Evolutionary conservation across 2,113 vertebrate species (phyloP).

Genomic region (Burhinus bistriatus): DNA sequence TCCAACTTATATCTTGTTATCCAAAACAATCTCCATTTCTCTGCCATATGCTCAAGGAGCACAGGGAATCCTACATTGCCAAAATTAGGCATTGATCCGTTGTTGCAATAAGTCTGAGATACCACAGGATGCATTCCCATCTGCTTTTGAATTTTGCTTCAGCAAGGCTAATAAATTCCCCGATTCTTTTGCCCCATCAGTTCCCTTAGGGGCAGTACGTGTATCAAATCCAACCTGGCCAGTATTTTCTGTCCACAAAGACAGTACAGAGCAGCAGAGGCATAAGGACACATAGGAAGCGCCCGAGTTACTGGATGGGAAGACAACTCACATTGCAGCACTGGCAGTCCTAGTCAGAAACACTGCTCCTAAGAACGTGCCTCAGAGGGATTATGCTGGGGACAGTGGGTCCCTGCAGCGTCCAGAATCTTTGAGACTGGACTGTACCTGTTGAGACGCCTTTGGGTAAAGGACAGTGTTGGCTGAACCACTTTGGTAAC

Average conservation of each 20-base stretch:
- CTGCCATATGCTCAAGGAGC: constrained; percentile 49
- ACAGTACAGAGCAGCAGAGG: background rate
- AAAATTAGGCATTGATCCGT: background rate
- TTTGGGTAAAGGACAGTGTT: background rate
- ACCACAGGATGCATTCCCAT: constrained; percentile 23
- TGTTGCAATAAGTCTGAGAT: background rate
- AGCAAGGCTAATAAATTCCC: background rate
- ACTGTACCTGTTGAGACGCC: fast-evolving
- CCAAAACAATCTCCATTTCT: constrained; percentile 24
- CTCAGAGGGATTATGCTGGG: background rate
- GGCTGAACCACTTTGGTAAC: background rate
- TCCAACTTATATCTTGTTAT: background rate
- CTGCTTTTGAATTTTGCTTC: constrained; percentile 19
- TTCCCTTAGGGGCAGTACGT: background rate
- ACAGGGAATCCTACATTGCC: constrained; percentile 7
- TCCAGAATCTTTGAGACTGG: background rate
- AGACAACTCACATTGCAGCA: background rate
- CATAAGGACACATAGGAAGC: background rate
- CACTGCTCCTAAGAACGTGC: background rate
- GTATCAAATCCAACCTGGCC: background rate
- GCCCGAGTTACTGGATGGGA: fast-evolving
- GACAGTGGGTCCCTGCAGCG: background rate
- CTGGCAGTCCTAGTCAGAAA: background rate
- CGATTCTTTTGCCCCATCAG: background rate
- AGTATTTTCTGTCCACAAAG: background rate